Conservation (phyloP, 2,113 vertebrate species). For the Actenoides hombroni region DNA sequence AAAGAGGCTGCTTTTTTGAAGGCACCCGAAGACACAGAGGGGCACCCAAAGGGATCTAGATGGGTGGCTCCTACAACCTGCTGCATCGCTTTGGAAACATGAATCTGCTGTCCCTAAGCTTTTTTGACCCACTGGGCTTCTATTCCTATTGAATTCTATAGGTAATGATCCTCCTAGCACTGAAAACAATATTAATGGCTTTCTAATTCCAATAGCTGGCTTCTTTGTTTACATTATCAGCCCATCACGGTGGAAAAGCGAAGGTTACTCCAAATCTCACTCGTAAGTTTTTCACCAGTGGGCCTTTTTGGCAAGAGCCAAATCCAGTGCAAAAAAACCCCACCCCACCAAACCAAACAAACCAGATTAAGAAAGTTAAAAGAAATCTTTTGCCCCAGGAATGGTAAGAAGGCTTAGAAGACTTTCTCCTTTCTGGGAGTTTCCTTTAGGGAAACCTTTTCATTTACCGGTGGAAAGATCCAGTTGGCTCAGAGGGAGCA, state of each 20-base stretch:
- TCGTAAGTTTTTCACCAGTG: background rate
- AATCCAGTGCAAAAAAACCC: background rate
- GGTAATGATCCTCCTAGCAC: background rate
- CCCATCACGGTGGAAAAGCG: background rate
- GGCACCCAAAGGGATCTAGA: background rate
- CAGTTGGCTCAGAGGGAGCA: conserved; percentile 35
- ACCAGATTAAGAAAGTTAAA: background rate
- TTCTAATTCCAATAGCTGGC: background rate
- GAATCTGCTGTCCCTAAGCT: background rate
- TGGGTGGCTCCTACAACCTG: rapidly evolving
- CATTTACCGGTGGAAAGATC: conserved; percentile 31
- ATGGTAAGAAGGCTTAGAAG: conserved; percentile 10
- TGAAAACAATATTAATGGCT: conserved; percentile 21
- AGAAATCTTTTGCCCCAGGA: conserved; percentile 36
- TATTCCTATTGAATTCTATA: background rate
- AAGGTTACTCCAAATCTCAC: background rate
- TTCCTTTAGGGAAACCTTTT: conserved; percentile 53
- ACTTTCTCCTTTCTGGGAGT: background rate
- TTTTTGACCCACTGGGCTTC: background rate
- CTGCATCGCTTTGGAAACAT: rapidly evolving
- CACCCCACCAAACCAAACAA: background rate
- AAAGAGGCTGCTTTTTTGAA: rapidly evolving
- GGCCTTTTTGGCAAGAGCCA: background rate
- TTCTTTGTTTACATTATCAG: background rate
- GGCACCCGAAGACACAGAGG: rapidly evolving